Evolutionary conservation across 2,113 vertebrate species (phyloP).

Genomic region (Bostrychus sinensis): DNA sequence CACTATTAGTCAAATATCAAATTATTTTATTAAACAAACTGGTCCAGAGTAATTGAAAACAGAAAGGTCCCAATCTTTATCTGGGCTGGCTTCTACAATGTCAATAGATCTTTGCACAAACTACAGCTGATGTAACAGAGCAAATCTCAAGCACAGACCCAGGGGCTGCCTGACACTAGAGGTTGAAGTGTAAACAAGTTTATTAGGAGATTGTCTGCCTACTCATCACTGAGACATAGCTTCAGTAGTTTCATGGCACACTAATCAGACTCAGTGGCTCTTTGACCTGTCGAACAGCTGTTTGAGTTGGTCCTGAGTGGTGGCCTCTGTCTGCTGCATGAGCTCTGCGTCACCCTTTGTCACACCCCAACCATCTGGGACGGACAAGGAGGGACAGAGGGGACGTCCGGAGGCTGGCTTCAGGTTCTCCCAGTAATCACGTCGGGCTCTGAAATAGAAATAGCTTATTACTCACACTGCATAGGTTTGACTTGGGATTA

Average conservation of each 20-base stretch:
- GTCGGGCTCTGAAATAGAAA: constrained; percentile 81
- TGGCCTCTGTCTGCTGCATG: constrained; percentile 92
- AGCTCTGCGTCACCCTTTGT: constrained; percentile 88
- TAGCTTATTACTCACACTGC: not conserved
- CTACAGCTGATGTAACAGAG: constrained; percentile 21
- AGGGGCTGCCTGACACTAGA: not conserved
- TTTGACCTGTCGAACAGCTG: constrained; percentile 70
- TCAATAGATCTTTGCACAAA: constrained; percentile 3
- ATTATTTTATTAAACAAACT: constrained; percentile 60
- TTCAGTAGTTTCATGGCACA: constrained; percentile 6
- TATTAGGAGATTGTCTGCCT: not conserved
- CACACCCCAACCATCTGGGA: constrained; percentile 88
- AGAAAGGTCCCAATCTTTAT: constrained; percentile 33
- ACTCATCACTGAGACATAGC: not conserved
- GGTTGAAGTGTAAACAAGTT: constrained; percentile 4
- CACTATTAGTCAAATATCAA: constrained; percentile 15
- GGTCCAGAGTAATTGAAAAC: constrained; percentile 42
- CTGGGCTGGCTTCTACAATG: constrained; percentile 15
- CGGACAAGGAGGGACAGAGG: constrained; percentile 84
- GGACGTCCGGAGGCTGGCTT: constrained; percentile 89
- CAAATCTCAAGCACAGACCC: constrained; percentile 23
- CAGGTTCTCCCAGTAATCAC: constrained; percentile 90
- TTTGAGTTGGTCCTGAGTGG: constrained; percentile 73
- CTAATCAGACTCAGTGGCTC: constrained; percentile 50
- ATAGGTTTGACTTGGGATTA: not conserved